Conservation (phyloP, 2,888 invertebrate species). For the Torymus aiolomorphi region DNA sequence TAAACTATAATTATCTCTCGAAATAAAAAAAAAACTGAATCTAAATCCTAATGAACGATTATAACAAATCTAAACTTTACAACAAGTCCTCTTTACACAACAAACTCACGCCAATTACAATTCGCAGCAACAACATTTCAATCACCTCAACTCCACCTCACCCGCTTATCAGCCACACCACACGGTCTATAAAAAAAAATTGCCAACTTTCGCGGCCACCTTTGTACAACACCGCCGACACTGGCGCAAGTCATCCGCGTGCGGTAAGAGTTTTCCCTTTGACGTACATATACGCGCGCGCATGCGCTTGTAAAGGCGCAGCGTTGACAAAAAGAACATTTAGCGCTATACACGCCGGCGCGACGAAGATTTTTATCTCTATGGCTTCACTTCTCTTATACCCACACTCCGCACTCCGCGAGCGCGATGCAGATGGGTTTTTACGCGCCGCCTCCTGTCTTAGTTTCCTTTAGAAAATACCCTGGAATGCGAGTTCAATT, state of each 20-base stretch:
- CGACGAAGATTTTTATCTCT: constrained; percentile 55
- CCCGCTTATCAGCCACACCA: too few relatives aligned
- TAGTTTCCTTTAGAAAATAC: constrained; percentile 56
- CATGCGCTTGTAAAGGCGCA: constrained; percentile 13
- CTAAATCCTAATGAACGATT: too few relatives aligned
- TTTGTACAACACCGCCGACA: not conserved
- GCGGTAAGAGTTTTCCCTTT: constrained; percentile 37
- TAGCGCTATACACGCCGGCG: constrained; percentile 26
- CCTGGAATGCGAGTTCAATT: constrained; percentile 56
- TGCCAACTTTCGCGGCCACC: not conserved
- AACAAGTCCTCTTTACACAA: too few relatives aligned
- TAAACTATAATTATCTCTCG: too few relatives aligned
- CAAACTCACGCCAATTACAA: too few relatives aligned
- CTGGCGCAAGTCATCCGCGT: constrained; percentile 3
- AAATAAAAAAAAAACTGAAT: too few relatives aligned
- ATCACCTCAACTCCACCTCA: too few relatives aligned
- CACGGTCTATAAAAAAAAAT: not conserved
- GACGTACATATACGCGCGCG: constrained; percentile 4
- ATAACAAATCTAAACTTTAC: too few relatives aligned
- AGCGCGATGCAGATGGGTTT: constrained; percentile 52
- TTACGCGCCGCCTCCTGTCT: constrained; percentile 19
- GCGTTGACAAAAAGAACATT: constrained; percentile 51
- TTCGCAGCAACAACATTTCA: too few relatives aligned
- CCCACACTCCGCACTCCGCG: not conserved
- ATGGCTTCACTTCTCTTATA: constrained; percentile 5